phyloP scores from a whole-genome alignment of 2,113 vertebrate genomes.

The Anas platyrhynchos region DNA sequence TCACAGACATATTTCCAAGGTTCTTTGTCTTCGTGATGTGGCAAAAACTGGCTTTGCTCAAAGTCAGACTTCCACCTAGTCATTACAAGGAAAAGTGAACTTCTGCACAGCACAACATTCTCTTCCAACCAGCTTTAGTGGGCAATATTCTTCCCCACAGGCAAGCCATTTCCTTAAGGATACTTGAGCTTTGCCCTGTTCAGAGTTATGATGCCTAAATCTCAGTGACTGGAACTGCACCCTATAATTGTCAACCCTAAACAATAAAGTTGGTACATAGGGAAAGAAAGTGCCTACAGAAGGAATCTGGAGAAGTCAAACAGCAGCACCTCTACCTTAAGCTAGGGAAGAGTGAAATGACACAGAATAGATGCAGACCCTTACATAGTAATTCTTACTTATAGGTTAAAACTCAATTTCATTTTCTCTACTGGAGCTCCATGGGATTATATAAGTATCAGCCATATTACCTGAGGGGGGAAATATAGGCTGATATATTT shows the following conservation, averaged over 20 bases:
- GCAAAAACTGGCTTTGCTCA: neutral
- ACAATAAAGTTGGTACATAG: neutral
- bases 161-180: neutral
- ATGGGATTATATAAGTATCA: neutral
- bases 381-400: neutral
- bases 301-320: neutral
- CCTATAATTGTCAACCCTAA: neutral
- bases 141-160: rapidly evolving
- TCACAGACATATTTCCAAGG: neutral
- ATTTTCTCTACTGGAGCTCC: neutral
- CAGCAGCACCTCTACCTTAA: neutral
- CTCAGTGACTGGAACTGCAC: neutral
- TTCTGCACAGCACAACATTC: neutral
- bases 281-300: neutral
- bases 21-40: neutral
- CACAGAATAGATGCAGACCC: rapidly evolving
- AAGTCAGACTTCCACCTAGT: neutral
- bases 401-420: neutral
- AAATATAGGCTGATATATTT: too few species aligned
- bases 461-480: neutral
- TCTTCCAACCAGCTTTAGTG: neutral
- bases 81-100: neutral
- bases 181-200: neutral
- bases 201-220: neutral
- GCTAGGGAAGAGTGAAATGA: neutral